phyloP scores from a whole-genome alignment of 1,140 invertebrate species.

The Drosophila serrata region DNA sequence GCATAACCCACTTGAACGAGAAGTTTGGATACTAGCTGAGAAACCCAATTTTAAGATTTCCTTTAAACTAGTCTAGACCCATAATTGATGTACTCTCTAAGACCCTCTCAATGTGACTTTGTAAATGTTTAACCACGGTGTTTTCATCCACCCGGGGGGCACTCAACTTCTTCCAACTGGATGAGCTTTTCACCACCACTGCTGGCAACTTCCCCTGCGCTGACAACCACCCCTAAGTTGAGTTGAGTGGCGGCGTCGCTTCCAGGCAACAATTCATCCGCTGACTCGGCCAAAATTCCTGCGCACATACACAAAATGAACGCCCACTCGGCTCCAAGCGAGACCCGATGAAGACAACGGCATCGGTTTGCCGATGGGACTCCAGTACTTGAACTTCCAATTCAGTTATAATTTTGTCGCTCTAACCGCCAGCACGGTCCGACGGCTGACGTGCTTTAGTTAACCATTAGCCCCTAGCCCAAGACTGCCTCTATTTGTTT shows the following conservation, averaged over 20 bases:
- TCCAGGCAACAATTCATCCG: slow-evolving; percentile 46
- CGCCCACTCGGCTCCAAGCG: slow-evolving; percentile 34
- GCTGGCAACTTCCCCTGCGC: slow-evolving; percentile 45
- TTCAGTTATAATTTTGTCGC: slow-evolving; percentile 81
- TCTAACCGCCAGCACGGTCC: slow-evolving; percentile 74
- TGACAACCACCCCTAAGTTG: slow-evolving; percentile 25
- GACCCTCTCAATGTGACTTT: slow-evolving; percentile 42
- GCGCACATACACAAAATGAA: slow-evolving; percentile 72
- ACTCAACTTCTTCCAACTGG: slow-evolving; percentile 8
- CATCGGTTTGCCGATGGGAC: slow-evolving; percentile 63
- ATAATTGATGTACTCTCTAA: slow-evolving; percentile 42
- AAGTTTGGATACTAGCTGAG: slow-evolving; percentile 91
- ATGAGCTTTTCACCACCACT: slow-evolving; percentile 47
- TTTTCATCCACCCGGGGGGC: slow-evolving; percentile 2
- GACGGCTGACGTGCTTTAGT: slow-evolving; percentile 54
- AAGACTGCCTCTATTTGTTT: slow-evolving; percentile 49
- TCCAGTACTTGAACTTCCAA: slow-evolving; percentile 83
- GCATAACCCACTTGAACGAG: slow-evolving; percentile 92
- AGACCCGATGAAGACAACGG: slow-evolving; percentile 31
- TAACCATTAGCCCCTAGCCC: slow-evolving; percentile 28
- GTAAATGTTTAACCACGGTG: slow-evolving; percentile 29
- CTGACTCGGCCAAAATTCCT: slow-evolving; percentile 60
- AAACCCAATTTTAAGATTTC: slow-evolving; percentile 12
- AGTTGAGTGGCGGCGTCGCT: slow-evolving; percentile 36
- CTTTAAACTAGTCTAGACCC: slow-evolving; percentile 21